Percentiles rank a stretch among this genome's conserved stretches.
These are phyloP conservation scores for Lacerta bilineata DNA, from an alignment of 2,797 vertebrate species.

Conservation along the genomic window DNA sequence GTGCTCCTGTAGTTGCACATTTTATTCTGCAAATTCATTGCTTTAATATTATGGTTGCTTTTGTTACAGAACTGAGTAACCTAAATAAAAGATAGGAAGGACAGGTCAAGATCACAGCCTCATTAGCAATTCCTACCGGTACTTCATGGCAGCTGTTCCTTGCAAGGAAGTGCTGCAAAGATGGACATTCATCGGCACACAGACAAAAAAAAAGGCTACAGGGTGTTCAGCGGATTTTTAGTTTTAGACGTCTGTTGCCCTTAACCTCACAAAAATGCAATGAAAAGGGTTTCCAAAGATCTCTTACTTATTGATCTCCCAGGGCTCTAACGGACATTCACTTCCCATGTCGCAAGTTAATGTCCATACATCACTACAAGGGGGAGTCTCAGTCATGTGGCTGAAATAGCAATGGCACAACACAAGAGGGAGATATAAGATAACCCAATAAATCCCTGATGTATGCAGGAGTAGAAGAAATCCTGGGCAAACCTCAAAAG, in stretches of 20 bases:
- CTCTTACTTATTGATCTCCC: no score
- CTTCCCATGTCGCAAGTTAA: no score
- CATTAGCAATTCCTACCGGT: not conserved
- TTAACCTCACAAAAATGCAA: not conserved
- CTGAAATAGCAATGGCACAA: no score
- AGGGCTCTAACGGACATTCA: no score
- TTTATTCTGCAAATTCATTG: conserved; percentile 81
- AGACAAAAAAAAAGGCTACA: no score
- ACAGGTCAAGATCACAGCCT: not conserved
- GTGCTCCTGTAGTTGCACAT: conserved; percentile 77
- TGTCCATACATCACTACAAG: no score
- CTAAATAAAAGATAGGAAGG: conserved; percentile 68
- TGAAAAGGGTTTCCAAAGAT: not conserved
- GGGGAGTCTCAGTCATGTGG: no score
- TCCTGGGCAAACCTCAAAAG: no score
- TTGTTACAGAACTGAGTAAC: conserved; percentile 78
- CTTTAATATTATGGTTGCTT: conserved; percentile 78
- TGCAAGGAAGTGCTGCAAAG: not conserved
- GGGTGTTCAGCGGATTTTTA: not conserved
- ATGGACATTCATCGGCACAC: not conserved
- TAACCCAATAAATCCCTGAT: no score
- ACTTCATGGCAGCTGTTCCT: no score
- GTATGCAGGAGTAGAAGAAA: no score
- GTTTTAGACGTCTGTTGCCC: not conserved
- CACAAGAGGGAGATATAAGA: no score